Evolutionary conservation across 30 jellyfish, hydroid and myxozoan species (phyloP), one percentile per base, ranked within the genome.

Genomic region (Clytia hemisphaerica): DNA sequence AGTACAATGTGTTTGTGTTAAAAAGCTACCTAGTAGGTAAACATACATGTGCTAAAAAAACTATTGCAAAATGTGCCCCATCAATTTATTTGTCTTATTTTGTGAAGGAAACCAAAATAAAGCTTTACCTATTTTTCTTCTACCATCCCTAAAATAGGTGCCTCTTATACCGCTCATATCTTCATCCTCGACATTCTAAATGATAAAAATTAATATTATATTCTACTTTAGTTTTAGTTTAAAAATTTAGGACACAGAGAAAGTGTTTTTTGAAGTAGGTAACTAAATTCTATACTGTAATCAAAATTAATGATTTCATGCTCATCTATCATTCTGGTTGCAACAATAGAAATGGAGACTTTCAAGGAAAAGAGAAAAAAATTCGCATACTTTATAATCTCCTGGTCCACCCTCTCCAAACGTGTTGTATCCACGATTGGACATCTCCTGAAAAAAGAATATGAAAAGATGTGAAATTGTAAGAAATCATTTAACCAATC

Each of bases 141-240:
- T 59, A 29, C 97, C 97, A 81, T 88, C 97, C 35, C 95, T 44
- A 73, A 88, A 88, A 72, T 67, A 88, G 45, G 95, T 82, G 27
- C 97, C 97, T 47, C 95, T 68, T 59, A 80, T 95, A 14, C 97
- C 97, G 70, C 95, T 88, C 97, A 88, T 88, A 53, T 88, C 97
- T 63, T 80, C 97, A 66, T 88, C 94, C 35, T 81, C 93, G 27
- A 68, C 24, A 10, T 67, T 79, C 93, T 80, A 33, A 63, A 57
- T 29, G 31, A 72, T 2, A 49, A 34, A 46, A 71, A 14, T 42
- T 58, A 37, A 0, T 34, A 16, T 32, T 5, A 25, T 44, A 24
- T 0, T 40, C 60, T 46, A 46, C 60, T n/a, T n/a, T n/a, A n/a
- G 53, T 40, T n/a, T 7, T 40, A 7, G n/a, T 10, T 67, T 14